Evolutionary conservation across 53 echinoderm and acorn worm species (phyloP), one percentile per base, ranked within the genome.

Genomic region (Holothuria leucospilota): DNA sequence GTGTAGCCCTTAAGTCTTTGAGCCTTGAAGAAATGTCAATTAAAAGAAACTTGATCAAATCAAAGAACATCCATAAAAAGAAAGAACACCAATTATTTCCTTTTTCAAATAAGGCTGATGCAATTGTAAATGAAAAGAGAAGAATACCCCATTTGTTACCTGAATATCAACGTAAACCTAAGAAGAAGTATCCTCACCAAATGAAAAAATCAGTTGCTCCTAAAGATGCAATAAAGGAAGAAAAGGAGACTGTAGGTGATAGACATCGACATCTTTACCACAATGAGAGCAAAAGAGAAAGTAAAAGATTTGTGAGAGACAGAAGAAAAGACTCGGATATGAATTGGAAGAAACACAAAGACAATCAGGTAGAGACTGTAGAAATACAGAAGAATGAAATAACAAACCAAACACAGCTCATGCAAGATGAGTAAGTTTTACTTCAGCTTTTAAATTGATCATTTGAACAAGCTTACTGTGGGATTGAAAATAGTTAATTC

Each of bases 21-120:
- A 75, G 75, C 21, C 51, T 75, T 12, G 75, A 75, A 42, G 75
- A 75, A 52, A 75, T 75, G 53, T 75, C 51, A 8, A 75, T 75
- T 52, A 75, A 52, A 52, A 75, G 51, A 25, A 46, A 46, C 51
- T 24, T 75, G 51, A 75, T 39, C 7, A 75, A 51, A 21, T 51
- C n/a, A 21, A 75, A 49, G 21, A 13, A 46, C 51, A 24, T 75
- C 13, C 49, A 51, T 24, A 25, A 9, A 24, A 75, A 23, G 27
- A 27, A 51, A 49, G 51, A 51, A 6, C 26, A 70, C 52, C 51
- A 41, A 5, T 4, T 16, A 15, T 6, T n/a, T 52, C 20, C 51
- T 27, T 6, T 23, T 24, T 42, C 49, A 51, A 24, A 49, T 25
- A 15, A 56, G 18, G 3, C 56, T 16, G 56, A 56, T 39, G 49